phyloP scores from a whole-genome alignment of 2,113 vertebrate genomes.

The Sphaerodactylus townsendi region DNA sequence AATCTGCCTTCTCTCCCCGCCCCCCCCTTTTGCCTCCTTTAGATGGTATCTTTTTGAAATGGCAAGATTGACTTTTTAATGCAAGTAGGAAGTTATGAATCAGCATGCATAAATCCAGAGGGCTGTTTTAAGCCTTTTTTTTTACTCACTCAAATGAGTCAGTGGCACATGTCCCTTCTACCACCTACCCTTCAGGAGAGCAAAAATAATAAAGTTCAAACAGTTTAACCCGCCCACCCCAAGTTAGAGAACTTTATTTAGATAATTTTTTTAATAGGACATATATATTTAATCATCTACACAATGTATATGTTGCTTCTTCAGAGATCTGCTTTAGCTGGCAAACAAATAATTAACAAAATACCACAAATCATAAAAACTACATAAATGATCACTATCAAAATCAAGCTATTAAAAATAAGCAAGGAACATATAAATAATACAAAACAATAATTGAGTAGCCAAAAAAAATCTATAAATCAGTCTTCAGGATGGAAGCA shows the following conservation, averaged over 20 bases:
- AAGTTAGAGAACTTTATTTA: neutral
- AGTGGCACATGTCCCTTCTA: slow-evolving; percentile 65
- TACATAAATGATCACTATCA: too few relatives aligned
- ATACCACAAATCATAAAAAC: too few relatives aligned
- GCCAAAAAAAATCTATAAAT: too few relatives aligned
- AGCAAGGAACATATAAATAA: too few relatives aligned
- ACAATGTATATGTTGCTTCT: too few relatives aligned
- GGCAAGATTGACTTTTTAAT: slow-evolving; percentile 50
- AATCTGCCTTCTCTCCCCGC: slow-evolving; percentile 50
- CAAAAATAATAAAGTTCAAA: slow-evolving; percentile 61
- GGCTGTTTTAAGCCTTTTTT: slow-evolving; percentile 63
- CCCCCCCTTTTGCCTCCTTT: slow-evolving; percentile 33
- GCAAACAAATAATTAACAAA: too few relatives aligned
- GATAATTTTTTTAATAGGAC: too few relatives aligned
- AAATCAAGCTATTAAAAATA: too few relatives aligned
- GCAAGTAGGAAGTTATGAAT: slow-evolving; percentile 79
- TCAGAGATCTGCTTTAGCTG: too few relatives aligned
- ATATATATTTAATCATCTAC: too few relatives aligned
- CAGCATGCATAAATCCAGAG: slow-evolving; percentile 70
- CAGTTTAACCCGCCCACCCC: slow-evolving; percentile 44
- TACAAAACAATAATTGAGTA: too few relatives aligned
- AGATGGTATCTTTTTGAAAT: slow-evolving; percentile 59
- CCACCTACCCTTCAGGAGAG: slow-evolving; percentile 60
- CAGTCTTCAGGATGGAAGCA: too few relatives aligned
- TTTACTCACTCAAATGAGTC: slow-evolving; percentile 68